Evolutionary conservation across 2,113 vertebrate genomes (phyloP), one percentile per base, ranked within the genome.

Genomic region (Plecturocebus donacophilus): DNA sequence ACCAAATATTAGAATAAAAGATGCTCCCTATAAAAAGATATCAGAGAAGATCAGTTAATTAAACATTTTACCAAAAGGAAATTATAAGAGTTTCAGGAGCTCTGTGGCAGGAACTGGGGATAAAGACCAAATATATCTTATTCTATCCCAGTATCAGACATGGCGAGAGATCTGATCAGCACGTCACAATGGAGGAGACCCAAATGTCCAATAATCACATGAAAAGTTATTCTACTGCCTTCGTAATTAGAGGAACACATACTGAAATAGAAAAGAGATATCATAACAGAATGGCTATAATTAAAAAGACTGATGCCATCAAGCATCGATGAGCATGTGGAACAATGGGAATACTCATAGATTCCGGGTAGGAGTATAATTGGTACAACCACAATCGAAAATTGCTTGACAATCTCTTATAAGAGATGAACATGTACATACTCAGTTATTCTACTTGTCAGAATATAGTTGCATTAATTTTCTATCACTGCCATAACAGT

Each of bases 141-240:
- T 14, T n/a, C 27, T 40, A 45, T 11, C 16, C 25, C 5, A 56
- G n/a, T 35, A 82, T 89, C 17, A 47, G 32, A 30, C 2, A 3
- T 70, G 35, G 3, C 20, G 77, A 77, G 88, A 76, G 52, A 79
- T 82, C n/a, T 76, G 38, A 90, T 73, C 14, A 66, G 14, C 8
- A 16, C n/a, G 49, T 92, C 47, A 94, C 25, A 17, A 68, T 80
- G 93, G 61, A 90, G 45, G 27, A 70, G 61, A 40, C 32, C 21
- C 32, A 12, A 83, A 49, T 56, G 66, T 23, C 40, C 56, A 52
- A 71, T 21, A 30, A 42, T 32, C 11, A 80, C 14, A 20, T 13
- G 17, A 88, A 66, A 95, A 71, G 54, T 35, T 20, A 68, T 7
- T 70, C 1, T 0, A 35, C 52, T 47, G 94, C 75, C 30, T 70